A percentile compares a stretch with the other conserved stretches of the same genome.
phyloP scores from a whole-genome alignment of 2,888 invertebrate genomes.

The Pammene aurita region DNA sequence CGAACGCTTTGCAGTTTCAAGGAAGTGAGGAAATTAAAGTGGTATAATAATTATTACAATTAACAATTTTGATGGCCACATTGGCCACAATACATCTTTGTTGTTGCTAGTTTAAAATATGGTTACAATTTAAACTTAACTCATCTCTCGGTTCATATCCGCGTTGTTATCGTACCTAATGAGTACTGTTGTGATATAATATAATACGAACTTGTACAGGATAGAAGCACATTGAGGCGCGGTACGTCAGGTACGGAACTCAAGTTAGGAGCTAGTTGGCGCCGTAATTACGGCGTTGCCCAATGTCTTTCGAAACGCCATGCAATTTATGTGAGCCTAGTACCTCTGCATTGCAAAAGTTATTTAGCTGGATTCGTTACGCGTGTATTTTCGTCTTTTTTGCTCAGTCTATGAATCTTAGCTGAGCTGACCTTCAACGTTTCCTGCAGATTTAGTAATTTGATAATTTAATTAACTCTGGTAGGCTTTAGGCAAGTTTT shows the following conservation, averaged over 20 bases:
- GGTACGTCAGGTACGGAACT: background rate
- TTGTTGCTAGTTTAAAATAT: too few relatives aligned
- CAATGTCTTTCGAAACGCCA: conserved; percentile 44
- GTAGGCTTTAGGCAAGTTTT: background rate
- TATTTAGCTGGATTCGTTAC: conserved; percentile 30
- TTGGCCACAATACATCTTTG: too few relatives aligned
- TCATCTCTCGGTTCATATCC: too few relatives aligned
- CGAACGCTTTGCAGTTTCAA: too few relatives aligned
- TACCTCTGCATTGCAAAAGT: conserved; percentile 43
- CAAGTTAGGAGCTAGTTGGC: conserved; percentile 38
- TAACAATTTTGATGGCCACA: too few relatives aligned
- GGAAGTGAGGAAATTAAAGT: too few relatives aligned
- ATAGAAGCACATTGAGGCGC: conserved; percentile 1
- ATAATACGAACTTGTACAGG: background rate
- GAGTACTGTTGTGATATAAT: too few relatives aligned
- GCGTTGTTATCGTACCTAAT: too few relatives aligned
- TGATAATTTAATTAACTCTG: background rate
- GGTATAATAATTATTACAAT: too few relatives aligned
- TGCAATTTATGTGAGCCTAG: conserved; percentile 47
- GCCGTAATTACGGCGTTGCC: conserved; percentile 45
- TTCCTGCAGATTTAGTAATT: conserved; percentile 25
- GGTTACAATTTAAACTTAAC: too few relatives aligned
- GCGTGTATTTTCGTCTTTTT: conserved; percentile 19
- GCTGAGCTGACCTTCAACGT: conserved; percentile 15
- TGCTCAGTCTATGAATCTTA: background rate